Base-by-base conservation (phyloP, 2,113 vertebrate genomes). In the Grallaria varia region DNA sequence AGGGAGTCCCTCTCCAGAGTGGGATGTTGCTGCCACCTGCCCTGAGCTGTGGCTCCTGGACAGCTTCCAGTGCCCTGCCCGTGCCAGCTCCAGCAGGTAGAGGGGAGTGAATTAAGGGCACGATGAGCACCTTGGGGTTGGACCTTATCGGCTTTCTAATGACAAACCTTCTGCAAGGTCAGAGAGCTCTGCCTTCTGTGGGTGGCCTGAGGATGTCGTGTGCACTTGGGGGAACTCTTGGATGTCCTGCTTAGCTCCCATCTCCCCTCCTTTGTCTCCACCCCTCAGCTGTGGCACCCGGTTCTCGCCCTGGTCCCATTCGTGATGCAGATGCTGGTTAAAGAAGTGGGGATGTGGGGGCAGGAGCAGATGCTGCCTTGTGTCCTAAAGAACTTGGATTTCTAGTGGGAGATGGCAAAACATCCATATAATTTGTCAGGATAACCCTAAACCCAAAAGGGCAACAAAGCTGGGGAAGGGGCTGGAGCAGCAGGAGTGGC, bases 301-400 rank as follows among this genome's bases (percentile, higher is more conserved):
- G 11, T 76, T 83, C 67, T 79, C 3, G 2, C 74, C 23, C 3
- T 6, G 21, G 18, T 64, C 39, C 35, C 7, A 0, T 45, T 92
- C 0, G 0, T 66, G 47, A 4, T 10, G 19, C 19, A n/a, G 56
- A 15, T 58, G 37, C 50, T 62, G 50, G 14, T 40, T 67, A 25
- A 64, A 83, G 33, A 75, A 13, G 8, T 28, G 60, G 35, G 33
- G 44, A 3, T 58, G 39, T 28, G 42, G 16, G 50, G 52, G 62
- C 47, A 88, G 55, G 47, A 84, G 50, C 35, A 76, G 60, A 5
- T 66, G 63, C 45, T 80, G 67, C 42, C 40, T 64, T 28, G 28
- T 39, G n/a, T 76, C 74, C 62, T 23, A 19, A 68, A 33, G 40
- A 18, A 12, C 20, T 50, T 60, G 28, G 40, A 45, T 58, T 86